Evolutionary conservation across 2,113 vertebrate genomes (phyloP), one percentile per base, ranked within the genome.

Genomic region (Cnemophilus loriae): DNA sequence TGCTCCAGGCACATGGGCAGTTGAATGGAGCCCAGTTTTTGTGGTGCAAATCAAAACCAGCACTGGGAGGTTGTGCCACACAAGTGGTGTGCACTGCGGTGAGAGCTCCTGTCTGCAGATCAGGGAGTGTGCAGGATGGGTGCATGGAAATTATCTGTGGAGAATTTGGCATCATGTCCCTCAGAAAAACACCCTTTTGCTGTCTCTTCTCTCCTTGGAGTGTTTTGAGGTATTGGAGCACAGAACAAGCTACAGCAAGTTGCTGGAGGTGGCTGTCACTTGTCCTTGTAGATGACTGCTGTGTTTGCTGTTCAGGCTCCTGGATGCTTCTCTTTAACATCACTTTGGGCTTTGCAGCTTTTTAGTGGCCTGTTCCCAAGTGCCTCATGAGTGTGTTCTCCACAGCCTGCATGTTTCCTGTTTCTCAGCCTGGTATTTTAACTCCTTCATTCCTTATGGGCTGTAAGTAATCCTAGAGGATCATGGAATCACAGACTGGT

Each of bases 381-480:
- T 47, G 32, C 49, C 32, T 87, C 11, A 12, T 1, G 6, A 56
- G 23, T 41, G 12, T 78, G n/a, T 50, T 94, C 46, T 73, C 67
- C 26, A 28, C 5, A 74, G 59, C 46, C 55, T 77, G 39, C 30
- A n/a, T 35, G 33, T 50, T 61, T 85, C 56, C 30, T 79, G 16
- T 82, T 82, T 80, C 67, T 86, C 50, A 77, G 50, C 46, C 26
- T 75, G 53, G 6, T 90, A 21, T 75, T 82, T 82, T 82, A 91
- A 82, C 61, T 69, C 37, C 44, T 76, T 68, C 32, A 46, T 91
- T 91, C 71, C 59, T 41, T 2, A 0, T 33, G 37, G 82, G 70
- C 41, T 86, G 67, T 20, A 19, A 84, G 46, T 61, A 56, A 55
- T 69, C 33, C 33, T 70, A 44, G 70, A 90, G 63, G 57, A 61